Evolutionary conservation across 2,113 vertebrate genomes (phyloP).

Genomic region (Gnathonemus longibarbis): DNA sequence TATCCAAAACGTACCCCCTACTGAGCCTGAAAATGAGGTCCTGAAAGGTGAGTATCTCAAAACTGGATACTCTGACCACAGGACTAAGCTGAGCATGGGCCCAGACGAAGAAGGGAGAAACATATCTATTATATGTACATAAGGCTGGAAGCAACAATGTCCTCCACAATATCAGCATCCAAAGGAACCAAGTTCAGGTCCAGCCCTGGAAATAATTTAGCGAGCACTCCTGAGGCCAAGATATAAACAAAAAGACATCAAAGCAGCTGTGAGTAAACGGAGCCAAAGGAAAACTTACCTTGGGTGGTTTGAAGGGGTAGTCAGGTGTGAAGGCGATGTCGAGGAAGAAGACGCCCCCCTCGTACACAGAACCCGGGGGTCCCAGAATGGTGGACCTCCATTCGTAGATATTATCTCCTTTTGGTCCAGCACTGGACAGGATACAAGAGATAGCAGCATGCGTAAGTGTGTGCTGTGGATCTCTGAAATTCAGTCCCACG

Average conservation of each 20-base stretch:
- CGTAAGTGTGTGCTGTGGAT: neutral
- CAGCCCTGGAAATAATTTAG: neutral
- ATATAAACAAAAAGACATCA: neutral
- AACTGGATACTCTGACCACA: too few species aligned
- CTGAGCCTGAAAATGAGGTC: neutral
- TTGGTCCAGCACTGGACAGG: constrained; percentile 85
- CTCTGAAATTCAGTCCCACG: neutral
- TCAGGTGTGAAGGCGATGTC: constrained; percentile 98
- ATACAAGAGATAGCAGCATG: constrained; percentile 4
- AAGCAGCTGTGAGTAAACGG: neutral
- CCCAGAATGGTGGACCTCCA: constrained; percentile 99
- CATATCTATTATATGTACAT: neutral
- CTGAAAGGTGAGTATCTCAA: neutral
- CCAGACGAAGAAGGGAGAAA: neutral
- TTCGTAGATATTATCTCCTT: constrained; percentile 99
- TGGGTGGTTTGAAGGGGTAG: constrained; percentile 98
- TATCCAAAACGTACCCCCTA: neutral
- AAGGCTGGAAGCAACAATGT: neutral
- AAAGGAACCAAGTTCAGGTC: neutral
- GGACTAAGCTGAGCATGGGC: neutral
- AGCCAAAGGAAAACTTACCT: constrained; percentile 62
- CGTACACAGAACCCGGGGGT: constrained; percentile 92
- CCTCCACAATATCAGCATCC: neutral
- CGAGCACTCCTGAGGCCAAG: neutral
- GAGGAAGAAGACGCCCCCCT: constrained; percentile 98